These are phyloP conservation scores for Buphagus erythrorhynchus DNA, from an alignment of 2,797 vertebrate genomes.

Conservation along the genomic window DNA sequence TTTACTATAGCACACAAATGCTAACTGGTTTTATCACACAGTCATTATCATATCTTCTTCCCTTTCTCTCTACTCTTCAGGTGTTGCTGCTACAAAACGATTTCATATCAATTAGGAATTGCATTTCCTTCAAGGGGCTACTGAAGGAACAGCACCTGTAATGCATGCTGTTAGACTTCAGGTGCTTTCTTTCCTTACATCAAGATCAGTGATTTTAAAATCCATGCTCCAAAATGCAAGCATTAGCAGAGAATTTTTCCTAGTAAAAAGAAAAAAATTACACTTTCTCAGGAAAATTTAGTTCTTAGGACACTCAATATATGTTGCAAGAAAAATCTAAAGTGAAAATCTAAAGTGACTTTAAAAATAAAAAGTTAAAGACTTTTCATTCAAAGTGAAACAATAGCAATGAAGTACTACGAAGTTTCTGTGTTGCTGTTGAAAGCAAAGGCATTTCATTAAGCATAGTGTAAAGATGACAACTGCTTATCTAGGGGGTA, in stretches of 20 bases:
- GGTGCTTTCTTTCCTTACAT: background rate
- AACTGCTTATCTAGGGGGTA: background rate
- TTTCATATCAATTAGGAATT: slow-evolving; percentile 65
- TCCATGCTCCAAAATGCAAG: background rate
- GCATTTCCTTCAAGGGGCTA: slow-evolving; percentile 52
- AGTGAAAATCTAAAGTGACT: background rate
- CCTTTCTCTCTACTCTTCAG: slow-evolving; percentile 60
- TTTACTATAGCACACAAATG: slow-evolving; percentile 68
- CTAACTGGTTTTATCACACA: slow-evolving; percentile 66
- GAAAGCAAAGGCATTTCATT: slow-evolving; percentile 9
- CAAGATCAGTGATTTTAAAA: background rate
- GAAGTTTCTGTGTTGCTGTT: background rate
- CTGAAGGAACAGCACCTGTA: slow-evolving; percentile 54
- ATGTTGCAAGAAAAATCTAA: background rate
- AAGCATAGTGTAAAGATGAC: background rate
- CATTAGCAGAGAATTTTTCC: background rate
- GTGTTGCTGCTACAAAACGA: slow-evolving; percentile 37
- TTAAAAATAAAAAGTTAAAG: background rate
- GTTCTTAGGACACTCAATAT: background rate
- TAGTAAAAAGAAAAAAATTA: background rate
- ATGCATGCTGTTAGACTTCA: slow-evolving; percentile 33
- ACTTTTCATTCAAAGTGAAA: slow-evolving; percentile 3
- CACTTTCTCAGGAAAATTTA: background rate
- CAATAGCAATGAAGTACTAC: background rate
- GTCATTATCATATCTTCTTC: slow-evolving; percentile 64